Percentiles rank a stretch among this genome's conserved stretches.
Evolutionary conservation across 2,888 invertebrate species (phyloP).

Genomic region (Drosophila melanocephala): DNA sequence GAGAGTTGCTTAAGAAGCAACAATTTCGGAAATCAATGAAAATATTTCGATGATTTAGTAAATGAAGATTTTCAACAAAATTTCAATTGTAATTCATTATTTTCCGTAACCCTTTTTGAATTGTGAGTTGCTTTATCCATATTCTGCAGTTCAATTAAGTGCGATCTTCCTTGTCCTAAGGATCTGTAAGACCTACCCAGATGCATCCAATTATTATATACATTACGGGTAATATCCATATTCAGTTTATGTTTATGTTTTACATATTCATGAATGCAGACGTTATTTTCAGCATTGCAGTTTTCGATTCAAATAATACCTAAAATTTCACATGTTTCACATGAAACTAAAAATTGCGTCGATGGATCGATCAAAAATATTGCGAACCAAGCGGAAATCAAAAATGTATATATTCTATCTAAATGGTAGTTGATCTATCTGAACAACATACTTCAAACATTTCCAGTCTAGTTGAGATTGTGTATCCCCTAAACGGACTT

Average conservation of each 20-base stretch:
- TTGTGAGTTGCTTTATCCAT: neutral
- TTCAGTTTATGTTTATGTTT: neutral
- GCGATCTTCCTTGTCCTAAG: neutral
- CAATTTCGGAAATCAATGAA: slow-evolving; percentile 11
- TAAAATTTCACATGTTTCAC: neutral
- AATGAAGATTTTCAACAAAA: too few relatives aligned
- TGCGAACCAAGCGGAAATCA: neutral
- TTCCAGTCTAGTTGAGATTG: neutral
- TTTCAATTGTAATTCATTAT: neutral
- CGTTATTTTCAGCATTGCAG: neutral
- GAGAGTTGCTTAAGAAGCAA: slow-evolving; percentile 13
- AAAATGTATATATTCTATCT: neutral
- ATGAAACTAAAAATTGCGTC: neutral
- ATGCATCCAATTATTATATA: neutral
- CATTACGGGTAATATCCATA: neutral
- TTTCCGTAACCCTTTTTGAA: neutral
- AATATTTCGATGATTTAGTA: neutral
- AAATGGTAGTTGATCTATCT: neutral
- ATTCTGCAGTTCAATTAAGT: neutral
- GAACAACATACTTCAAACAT: neutral
- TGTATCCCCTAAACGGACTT: neutral
- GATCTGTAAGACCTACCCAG: neutral
- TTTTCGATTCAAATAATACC: neutral
- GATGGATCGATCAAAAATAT: neutral
- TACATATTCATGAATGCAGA: too few relatives aligned